Evolutionary conservation across 2,113 vertebrate species (phyloP).

Genomic region (Sardina pilchardus): DNA sequence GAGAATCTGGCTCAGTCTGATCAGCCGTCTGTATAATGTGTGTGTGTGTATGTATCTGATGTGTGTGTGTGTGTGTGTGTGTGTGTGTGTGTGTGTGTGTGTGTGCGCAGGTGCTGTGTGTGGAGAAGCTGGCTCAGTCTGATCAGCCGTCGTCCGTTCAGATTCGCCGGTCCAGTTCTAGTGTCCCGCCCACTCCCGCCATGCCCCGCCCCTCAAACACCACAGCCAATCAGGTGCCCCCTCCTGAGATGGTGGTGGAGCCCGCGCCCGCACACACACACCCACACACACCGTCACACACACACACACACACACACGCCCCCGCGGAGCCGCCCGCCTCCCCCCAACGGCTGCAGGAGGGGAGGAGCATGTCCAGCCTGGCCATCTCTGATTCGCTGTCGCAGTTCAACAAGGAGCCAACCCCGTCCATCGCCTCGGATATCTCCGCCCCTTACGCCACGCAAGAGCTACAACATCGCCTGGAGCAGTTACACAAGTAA

Average conservation of each 20-base stretch:
- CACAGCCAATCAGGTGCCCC: conserved; percentile 49
- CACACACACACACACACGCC: conserved; percentile 29
- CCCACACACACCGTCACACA: not conserved
- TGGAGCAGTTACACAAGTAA: conserved; percentile 91
- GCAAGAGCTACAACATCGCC: conserved; percentile 88
- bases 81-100: not conserved
- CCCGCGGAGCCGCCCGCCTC: conserved; percentile 37
- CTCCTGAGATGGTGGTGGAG: not conserved
- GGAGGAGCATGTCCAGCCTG: conserved; percentile 79
- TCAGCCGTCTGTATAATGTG: conserved; percentile 18
- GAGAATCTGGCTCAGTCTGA: too few species aligned
- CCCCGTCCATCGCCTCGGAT: conserved; percentile 94
- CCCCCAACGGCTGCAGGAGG: conserved; percentile 61
- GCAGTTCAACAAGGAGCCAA: conserved; percentile 85
- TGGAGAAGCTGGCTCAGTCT: conserved; percentile 72
- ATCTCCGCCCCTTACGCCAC: conserved; percentile 88
- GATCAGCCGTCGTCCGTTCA: conserved; percentile 80
- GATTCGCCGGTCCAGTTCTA: conserved; percentile 70
- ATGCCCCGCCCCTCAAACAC: conserved; percentile 64
- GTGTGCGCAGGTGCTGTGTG: conserved; percentile 76
- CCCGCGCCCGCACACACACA: conserved; percentile 42
- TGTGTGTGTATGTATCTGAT: conserved; percentile 60
- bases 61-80: not conserved
- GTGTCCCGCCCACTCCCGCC: conserved; percentile 23
- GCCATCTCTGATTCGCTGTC: conserved; percentile 78